Conservation (phyloP, 2,113 vertebrate genomes). For the Oreotrochilus melanogaster region DNA sequence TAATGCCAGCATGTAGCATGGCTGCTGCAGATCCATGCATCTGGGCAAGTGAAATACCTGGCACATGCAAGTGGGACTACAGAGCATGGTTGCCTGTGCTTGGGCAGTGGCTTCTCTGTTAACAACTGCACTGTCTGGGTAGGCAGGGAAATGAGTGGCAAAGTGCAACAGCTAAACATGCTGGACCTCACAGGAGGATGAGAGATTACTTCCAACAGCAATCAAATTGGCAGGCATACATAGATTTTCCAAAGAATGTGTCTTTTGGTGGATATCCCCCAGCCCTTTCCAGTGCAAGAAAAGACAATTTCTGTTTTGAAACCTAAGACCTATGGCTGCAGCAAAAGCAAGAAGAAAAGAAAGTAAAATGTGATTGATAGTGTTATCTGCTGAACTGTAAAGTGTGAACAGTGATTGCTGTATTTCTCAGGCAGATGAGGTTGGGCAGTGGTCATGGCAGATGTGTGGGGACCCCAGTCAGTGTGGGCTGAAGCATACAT, state of each 20-base stretch:
- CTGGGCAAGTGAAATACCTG: fast-evolving
- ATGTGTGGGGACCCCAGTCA: background rate
- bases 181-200: background rate
- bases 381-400: background rate
- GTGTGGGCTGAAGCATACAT: background rate
- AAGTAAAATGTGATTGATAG: background rate
- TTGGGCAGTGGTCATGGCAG: background rate
- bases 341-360: background rate
- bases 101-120: background rate
- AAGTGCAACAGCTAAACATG: background rate
- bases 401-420: background rate
- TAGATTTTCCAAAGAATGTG: background rate
- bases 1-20: background rate
- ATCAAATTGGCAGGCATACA: background rate
- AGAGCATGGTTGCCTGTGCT: background rate
- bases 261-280: background rate
- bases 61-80: fast-evolving
- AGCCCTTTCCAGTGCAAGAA: background rate
- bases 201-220: background rate
- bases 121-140: background rate
- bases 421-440: background rate
- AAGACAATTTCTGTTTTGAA: background rate
- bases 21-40: background rate
- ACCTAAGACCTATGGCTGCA: background rate
- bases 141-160: background rate